phyloP scores from a whole-genome alignment of 2,797 vertebrate genomes.

The Distichodus sexfasciatus region DNA sequence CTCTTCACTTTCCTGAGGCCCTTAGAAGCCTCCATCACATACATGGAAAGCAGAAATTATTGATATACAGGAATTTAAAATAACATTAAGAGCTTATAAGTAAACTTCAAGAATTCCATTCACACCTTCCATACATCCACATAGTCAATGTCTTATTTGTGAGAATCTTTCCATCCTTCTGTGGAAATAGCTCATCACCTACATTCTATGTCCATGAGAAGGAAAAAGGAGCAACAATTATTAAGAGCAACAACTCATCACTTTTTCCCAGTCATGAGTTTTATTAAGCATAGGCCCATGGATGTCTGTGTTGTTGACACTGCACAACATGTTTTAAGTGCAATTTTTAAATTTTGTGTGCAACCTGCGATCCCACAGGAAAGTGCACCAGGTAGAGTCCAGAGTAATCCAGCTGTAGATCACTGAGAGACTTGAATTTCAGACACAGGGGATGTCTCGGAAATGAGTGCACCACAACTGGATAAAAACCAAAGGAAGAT shows the following conservation, averaged over 20 bases:
- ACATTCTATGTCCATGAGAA: slow-evolving; percentile 59
- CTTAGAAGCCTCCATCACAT: slow-evolving; percentile 72
- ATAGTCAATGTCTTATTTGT: slow-evolving; percentile 72
- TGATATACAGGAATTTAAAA: no score
- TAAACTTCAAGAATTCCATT: background rate
- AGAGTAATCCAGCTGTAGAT: slow-evolving; percentile 73
- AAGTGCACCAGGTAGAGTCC: slow-evolving; percentile 79
- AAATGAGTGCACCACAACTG: slow-evolving; percentile 70
- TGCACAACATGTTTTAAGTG: no score
- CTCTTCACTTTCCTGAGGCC: slow-evolving; percentile 71
- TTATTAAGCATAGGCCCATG: no score
- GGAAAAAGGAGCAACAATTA: no score
- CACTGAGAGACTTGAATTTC: slow-evolving; percentile 66
- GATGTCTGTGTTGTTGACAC: no score
- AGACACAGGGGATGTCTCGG: slow-evolving; percentile 71
- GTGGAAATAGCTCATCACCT: slow-evolving; percentile 67
- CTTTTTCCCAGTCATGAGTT: no score
- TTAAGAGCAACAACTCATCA: no score
- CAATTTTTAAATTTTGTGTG: no score
- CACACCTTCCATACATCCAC: slow-evolving; percentile 78
- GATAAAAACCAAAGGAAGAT: slow-evolving; percentile 7
- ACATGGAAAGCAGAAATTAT: background rate
- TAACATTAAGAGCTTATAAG: background rate
- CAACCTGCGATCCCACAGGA: slow-evolving; percentile 74
- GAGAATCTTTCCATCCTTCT: slow-evolving; percentile 62